These are phyloP conservation scores for Vandiemenella viatica DNA, from an alignment of 2,888 invertebrate genomes.

Conservation along the genomic window DNA sequence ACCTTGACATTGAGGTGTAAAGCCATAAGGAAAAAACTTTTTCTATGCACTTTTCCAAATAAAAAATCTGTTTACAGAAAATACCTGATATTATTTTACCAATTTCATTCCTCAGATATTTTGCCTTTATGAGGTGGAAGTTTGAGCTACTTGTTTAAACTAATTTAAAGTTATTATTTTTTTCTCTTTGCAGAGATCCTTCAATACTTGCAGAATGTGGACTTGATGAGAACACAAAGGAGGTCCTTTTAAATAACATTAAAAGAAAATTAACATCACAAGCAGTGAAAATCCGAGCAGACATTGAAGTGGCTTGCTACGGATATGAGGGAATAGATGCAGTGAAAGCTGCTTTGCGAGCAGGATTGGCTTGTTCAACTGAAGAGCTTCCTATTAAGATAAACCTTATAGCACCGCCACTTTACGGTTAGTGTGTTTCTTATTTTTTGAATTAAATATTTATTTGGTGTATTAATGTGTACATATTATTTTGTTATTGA, in stretches of 20 bases:
- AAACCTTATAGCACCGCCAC: slow-evolving; percentile 94
- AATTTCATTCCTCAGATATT: too few relatives aligned
- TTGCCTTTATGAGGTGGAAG: too few relatives aligned
- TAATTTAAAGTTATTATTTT: too few relatives aligned
- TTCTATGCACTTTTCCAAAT: too few relatives aligned
- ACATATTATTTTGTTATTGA: not conserved
- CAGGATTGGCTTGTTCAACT: slow-evolving; percentile 81
- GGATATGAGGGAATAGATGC: slow-evolving; percentile 98
- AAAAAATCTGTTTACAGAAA: too few relatives aligned
- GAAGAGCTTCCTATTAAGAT: slow-evolving; percentile 94
- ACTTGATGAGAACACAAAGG: slow-evolving; percentile 80
- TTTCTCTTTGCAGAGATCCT: slow-evolving; percentile 64
- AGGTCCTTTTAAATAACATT: slow-evolving; percentile 84
- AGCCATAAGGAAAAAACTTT: too few relatives aligned
- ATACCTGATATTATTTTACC: too few relatives aligned
- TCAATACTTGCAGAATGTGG: slow-evolving; percentile 91
- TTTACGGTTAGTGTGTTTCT: slow-evolving; percentile 50
- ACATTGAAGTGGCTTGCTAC: slow-evolving; percentile 87
- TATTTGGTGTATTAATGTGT: slow-evolving; percentile 4
- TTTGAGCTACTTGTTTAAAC: too few relatives aligned
- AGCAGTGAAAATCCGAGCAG: slow-evolving; percentile 87
- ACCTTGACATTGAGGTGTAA: too few relatives aligned
- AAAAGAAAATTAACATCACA: slow-evolving; percentile 92
- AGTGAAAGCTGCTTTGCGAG: slow-evolving; percentile 79
- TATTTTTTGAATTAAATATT: too few relatives aligned